A percentile compares a stretch with the other conserved stretches of the same genome.
Conservation (phyloP, 2,888 invertebrate genomes). For the Hermodice carunculata region DNA sequence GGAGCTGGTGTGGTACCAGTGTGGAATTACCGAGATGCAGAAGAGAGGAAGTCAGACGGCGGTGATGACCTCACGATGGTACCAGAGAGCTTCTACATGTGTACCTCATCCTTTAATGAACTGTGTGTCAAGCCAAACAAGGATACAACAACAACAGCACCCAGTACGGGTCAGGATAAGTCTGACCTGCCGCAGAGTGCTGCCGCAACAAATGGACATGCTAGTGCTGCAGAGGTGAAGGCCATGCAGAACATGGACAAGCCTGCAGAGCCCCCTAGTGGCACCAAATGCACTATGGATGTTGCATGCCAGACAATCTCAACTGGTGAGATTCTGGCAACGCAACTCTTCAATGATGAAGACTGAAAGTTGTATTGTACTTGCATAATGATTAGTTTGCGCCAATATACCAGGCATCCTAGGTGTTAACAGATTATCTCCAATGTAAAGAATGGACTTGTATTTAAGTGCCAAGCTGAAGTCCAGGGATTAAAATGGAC, state of each 20-base stretch:
- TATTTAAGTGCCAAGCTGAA: background rate
- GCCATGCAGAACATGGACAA: too few relatives aligned
- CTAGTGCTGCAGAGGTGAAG: background rate
- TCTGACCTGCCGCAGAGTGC: too few relatives aligned
- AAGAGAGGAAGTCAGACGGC: background rate
- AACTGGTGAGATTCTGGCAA: constrained; percentile 68
- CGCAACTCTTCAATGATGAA: constrained; percentile 67
- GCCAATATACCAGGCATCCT: too few relatives aligned
- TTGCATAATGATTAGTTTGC: too few relatives aligned
- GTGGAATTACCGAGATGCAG: constrained; percentile 61
- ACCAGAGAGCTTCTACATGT: constrained; percentile 67
- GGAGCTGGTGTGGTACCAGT: constrained; percentile 67
- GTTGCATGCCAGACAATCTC: constrained; percentile 67
- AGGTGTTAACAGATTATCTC: background rate
- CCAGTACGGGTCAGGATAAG: too few relatives aligned
- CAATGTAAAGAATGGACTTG: background rate
- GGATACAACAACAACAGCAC: background rate
- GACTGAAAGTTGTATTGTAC: background rate
- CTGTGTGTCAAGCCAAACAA: constrained; percentile 17
- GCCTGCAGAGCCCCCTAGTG: too few relatives aligned
- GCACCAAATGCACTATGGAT: constrained; percentile 46
- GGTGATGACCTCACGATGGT: constrained; percentile 58
- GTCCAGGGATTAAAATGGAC: background rate
- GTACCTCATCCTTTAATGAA: constrained; percentile 61
- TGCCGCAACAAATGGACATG: background rate